Evolutionary conservation across 1,140 invertebrate genomes (phyloP), one percentile per base, ranked within the genome.

Genomic region (Leptopilina boulardi): DNA sequence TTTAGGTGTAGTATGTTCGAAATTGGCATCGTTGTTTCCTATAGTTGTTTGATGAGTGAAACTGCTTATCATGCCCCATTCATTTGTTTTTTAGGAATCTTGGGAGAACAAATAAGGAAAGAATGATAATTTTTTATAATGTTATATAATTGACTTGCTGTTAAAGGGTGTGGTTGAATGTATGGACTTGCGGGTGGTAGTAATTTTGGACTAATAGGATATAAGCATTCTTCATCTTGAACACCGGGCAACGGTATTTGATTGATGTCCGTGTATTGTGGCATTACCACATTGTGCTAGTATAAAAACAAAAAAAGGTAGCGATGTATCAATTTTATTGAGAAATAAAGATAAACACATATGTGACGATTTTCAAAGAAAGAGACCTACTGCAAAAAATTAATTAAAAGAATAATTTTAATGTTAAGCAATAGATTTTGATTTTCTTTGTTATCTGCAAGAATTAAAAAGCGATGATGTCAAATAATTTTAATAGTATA

Each of bases 211-310:
- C 88, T 90, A 82, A 90, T 83, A 13, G 89, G 89, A 71, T 90
- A 90, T 42, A 90, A 85, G 73, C 89, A 90, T 74, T 90, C 89
- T 83, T 90, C 89, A 41, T 90, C 89, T 54, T 80, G 80, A n/a
- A 86, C 84, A 41, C 89, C 89, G 74, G 85, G 86, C 73, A 85
- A 38, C 66, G 81, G 78, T 30, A 86, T 80, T 70, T 87, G 83
- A 77, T 80, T 84, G 54, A 84, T 44, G 80, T 89, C 89, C 87
- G 87, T 78, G 79, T 87, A 87, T 77, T 85, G 84, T 74, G 89
- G 89, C 89, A 91, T 90, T 84, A 82, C 82, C 85, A 90, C 73
- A 85, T 89, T 86, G 85, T 91, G 88, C 89, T 90, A 81, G 76
- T 83, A 59, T 77, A 71, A 77, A 80, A 84, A 88, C 85, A 82